Evolutionary conservation across 1,140 invertebrate species (phyloP).

Genomic region (Leucophenga varia): DNA sequence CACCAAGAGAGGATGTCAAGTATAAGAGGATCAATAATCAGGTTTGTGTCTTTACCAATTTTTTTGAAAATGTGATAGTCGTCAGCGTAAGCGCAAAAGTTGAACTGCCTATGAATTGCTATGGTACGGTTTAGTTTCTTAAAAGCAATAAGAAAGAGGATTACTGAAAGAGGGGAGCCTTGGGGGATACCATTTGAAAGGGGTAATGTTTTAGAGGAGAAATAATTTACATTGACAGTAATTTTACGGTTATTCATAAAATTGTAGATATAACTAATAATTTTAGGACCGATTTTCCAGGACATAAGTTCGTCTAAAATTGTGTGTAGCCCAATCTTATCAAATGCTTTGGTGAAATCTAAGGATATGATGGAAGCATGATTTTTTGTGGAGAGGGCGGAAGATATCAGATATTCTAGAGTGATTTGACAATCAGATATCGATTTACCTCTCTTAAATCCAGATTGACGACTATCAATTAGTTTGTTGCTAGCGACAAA

Average conservation of each 20-base stretch:
- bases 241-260: slow-evolving; percentile 21
- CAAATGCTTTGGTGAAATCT: slow-evolving; percentile 17
- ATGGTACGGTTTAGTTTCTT: slow-evolving; percentile 3
- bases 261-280: slow-evolving; percentile 6
- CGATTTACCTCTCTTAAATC: no score
- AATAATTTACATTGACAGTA: neutral
- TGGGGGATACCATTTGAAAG: slow-evolving; percentile 10
- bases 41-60: no score
- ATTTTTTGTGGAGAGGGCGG: no score
- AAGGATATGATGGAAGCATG: no score
- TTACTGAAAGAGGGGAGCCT: slow-evolving; percentile 6
- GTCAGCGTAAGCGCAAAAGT: slow-evolving; percentile 3
- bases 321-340: slow-evolving; percentile 10
- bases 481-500: neutral
- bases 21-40: no score
- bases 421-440: no score
- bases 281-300: slow-evolving; percentile 15
- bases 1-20: slow-evolving; percentile 1
- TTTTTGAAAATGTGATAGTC: no score
- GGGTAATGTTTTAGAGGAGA: neutral
- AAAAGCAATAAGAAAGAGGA: no score
- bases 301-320: slow-evolving; percentile 8
- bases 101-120: neutral
- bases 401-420: no score
- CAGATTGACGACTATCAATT: neutral